These are phyloP conservation scores for Empidonax alnorum DNA, from an alignment of 2,113 vertebrate genomes.

Conservation along the genomic window DNA sequence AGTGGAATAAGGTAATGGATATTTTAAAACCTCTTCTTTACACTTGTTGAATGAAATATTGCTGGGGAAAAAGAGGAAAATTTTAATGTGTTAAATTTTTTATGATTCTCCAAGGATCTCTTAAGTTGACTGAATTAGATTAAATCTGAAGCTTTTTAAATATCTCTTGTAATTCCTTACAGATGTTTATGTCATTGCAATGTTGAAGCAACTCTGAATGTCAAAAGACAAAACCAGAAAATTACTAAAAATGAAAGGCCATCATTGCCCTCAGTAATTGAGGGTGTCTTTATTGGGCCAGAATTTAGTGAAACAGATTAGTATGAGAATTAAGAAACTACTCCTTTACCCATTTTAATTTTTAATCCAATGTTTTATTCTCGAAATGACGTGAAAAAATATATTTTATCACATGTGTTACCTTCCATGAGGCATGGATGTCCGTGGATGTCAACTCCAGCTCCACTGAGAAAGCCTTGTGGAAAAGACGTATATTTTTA, in stretches of 20 bases:
- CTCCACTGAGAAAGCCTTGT: background rate
- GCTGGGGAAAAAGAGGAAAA: background rate
- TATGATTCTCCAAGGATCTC: background rate
- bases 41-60: background rate
- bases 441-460: background rate
- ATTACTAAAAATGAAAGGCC: background rate
- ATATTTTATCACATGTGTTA: background rate
- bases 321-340: background rate
- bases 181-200: background rate
- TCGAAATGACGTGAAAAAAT: background rate
- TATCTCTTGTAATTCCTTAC: background rate
- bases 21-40: background rate
- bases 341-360: background rate
- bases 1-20: slow-evolving; percentile 85
- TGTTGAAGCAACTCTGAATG: background rate
- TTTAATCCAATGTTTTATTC: background rate
- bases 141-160: background rate
- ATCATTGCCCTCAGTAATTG: background rate
- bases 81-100: background rate
- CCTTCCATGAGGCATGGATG: background rate
- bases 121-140: background rate
- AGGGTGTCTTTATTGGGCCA: background rate
- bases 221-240: background rate
- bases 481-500: background rate
- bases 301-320: background rate